Evolutionary conservation across 2,888 invertebrate genomes (phyloP).

Genomic region (Metopia argyrocephala): DNA sequence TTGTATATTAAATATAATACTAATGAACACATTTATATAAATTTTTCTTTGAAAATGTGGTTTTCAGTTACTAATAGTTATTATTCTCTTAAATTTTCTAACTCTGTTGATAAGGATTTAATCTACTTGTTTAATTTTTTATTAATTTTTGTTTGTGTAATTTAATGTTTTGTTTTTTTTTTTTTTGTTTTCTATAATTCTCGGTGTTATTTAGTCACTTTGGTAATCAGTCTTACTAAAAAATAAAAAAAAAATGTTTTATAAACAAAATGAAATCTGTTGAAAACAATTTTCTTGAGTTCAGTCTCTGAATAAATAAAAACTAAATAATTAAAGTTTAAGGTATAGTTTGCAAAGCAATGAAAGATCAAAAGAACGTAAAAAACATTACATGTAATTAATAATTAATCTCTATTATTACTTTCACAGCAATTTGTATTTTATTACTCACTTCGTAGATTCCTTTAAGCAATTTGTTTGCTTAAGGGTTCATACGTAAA

Average conservation of each 20-base stretch:
- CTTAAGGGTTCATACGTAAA: constrained; percentile 11
- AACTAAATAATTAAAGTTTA: constrained; percentile 60
- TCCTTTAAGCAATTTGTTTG: constrained; percentile 20
- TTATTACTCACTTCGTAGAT: constrained; percentile 40
- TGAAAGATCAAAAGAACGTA: constrained; percentile 31
- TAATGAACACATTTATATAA: constrained; percentile 75
- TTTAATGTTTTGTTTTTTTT: constrained; percentile 12
- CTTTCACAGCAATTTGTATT: constrained; percentile 43
- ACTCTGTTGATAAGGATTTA: no score
- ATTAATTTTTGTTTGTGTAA: constrained; percentile 22
- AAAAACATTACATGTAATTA: constrained; percentile 7
- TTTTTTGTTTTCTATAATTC: constrained; percentile 59
- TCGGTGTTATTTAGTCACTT: constrained; percentile 67
- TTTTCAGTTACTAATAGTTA: constrained; percentile 42
- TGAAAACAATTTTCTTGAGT: constrained; percentile 60
- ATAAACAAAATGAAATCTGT: constrained; percentile 45
- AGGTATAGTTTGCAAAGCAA: neutral
- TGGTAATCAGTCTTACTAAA: constrained; percentile 74
- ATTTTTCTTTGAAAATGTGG: constrained; percentile 59
- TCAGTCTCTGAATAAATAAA: constrained; percentile 74
- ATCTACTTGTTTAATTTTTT: no score
- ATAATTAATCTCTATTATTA: constrained; percentile 60
- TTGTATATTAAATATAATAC: constrained; percentile 71
- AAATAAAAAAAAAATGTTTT: constrained; percentile 49
- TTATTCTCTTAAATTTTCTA: no score